phyloP scores from a whole-genome alignment of 2,797 vertebrate species.

The Lophius americanus region DNA sequence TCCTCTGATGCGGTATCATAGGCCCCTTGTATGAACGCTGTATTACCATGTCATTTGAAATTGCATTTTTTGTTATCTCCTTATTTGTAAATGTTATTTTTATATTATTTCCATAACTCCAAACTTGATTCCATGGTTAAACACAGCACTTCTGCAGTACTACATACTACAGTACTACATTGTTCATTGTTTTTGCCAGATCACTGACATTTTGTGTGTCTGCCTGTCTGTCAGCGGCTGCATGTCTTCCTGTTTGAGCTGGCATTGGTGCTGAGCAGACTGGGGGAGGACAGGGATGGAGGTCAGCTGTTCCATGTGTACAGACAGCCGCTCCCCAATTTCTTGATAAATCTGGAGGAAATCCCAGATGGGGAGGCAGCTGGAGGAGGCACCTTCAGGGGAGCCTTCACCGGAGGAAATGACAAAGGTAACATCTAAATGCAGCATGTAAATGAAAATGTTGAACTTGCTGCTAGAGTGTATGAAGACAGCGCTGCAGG shows the following conservation, averaged over 20 bases:
- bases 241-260: slow-evolving; percentile 87
- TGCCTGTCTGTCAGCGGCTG: slow-evolving; percentile 71
- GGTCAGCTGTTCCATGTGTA: slow-evolving; percentile 91
- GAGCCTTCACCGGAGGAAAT: slow-evolving; percentile 91
- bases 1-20: background rate
- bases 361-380: slow-evolving; percentile 93
- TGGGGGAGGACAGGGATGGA: slow-evolving; percentile 77
- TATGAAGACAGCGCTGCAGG: no score
- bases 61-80: background rate
- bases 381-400: slow-evolving; percentile 89
- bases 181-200: background rate
- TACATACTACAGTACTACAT: no score
- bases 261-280: slow-evolving; percentile 81
- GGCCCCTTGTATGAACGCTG: background rate
- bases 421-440: slow-evolving; percentile 89
- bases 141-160: no score
- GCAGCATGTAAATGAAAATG: background rate
- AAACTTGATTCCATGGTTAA: background rate
- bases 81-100: background rate
- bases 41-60: background rate
- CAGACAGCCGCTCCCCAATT: slow-evolving; percentile 91
- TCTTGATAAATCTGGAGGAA: slow-evolving; percentile 90
- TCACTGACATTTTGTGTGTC: background rate
- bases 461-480: background rate
- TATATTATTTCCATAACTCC: background rate